phyloP scores from a whole-genome alignment of 1,140 invertebrate species.

The Papilio machaon region DNA sequence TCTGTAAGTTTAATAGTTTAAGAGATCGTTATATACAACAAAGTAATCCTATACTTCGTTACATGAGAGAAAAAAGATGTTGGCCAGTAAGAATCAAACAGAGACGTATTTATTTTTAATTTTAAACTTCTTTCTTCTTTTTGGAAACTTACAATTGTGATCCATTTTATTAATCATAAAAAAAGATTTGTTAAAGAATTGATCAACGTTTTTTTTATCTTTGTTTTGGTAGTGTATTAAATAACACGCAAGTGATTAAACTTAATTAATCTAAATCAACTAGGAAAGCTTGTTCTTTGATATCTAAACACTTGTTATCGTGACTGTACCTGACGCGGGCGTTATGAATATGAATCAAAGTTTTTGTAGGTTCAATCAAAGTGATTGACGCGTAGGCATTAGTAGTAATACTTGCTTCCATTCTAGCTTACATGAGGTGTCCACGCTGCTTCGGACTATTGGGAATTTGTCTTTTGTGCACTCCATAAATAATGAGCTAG shows the following conservation, averaged over 20 bases:
- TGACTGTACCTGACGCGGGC: constrained; percentile 25
- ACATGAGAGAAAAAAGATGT: not conserved
- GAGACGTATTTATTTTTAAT: too few relatives aligned
- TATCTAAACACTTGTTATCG: constrained; percentile 12
- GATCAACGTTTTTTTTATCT: too few relatives aligned
- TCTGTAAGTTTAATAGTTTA: not conserved
- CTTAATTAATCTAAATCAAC: not conserved
- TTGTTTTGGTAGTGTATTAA: not conserved
- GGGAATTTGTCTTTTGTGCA: not conserved
- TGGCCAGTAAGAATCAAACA: not conserved
- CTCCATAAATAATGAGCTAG: too few relatives aligned
- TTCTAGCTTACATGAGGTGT: constrained; percentile 49
- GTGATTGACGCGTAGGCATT: constrained; percentile 71
- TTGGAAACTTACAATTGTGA: too few relatives aligned
- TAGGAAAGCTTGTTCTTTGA: not conserved
- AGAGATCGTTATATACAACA: not conserved
- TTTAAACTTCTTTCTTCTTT: too few relatives aligned
- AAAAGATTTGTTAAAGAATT: too few relatives aligned
- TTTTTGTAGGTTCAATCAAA: constrained; percentile 61
- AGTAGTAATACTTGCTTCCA: constrained; percentile 63
- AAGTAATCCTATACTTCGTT: not conserved
- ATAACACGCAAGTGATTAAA: not conserved
- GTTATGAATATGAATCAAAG: constrained; percentile 50
- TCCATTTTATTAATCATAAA: too few relatives aligned
- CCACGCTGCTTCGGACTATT: constrained; percentile 39